Base-by-base conservation (phyloP, 1,140 invertebrate genomes). In the Triops longicaudatus region DNA sequence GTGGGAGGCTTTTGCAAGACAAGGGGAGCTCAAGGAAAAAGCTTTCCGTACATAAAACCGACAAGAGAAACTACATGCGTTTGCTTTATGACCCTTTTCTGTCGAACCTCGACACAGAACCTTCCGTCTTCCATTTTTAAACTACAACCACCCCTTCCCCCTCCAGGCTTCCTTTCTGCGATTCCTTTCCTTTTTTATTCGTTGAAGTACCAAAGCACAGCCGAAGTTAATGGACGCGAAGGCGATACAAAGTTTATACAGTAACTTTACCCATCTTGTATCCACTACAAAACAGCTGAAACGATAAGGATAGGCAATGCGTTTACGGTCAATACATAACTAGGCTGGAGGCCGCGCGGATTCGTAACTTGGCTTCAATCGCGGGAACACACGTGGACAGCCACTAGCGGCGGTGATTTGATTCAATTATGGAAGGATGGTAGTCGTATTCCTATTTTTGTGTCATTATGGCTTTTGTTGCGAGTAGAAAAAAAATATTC, bases 51-150 rank as follows among this genome's bases (percentile, higher is more conserved):
- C 50, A 63, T 63, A 63, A 63, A 63, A 63, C 6, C 4, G 50
- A 63, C 50, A 63, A 63, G 50, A 63, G 50, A 63, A 63, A 63
- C 50, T 63, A 63, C 50, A 17, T 63, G n/a, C 50, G 9, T 63
- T 63, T 63, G 50, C 50, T 63, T 63, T 63, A 63, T 63, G 50
- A 63, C 50, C 50, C 10, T 63, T 22, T 22, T 22, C 17, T 22
- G 7, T 6, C 17, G 50, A 63, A 63, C 50, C 50, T 14, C 50
- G 14, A 63, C 22, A 17, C 50, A 17, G 22, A 17, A 63, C n/a
- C 50, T 9, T 22, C 17, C 50, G 14, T 63, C 50, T 63, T 63
- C 14, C 6, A 22, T 63, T 22, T 63, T 63, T 63, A 5, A 63
- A 63, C 31, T 22, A 63, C 14, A 63, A 63, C 22, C 50, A 0